phyloP scores from a whole-genome alignment of 2,888 invertebrate species.

The Silvanus unidentatus region DNA sequence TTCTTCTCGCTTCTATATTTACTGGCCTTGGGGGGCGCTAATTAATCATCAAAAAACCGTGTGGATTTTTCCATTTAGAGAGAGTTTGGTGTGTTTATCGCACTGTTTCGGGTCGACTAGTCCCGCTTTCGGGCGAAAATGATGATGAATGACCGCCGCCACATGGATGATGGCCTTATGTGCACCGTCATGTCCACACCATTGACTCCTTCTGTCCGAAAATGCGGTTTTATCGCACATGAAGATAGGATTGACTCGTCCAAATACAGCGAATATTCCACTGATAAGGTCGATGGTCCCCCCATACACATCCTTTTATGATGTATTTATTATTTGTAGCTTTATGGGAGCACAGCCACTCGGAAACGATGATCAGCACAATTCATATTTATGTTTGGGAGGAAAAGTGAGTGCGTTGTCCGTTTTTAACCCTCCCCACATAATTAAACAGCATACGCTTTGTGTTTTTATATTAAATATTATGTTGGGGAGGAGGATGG shows the following conservation, averaged over 20 bases:
- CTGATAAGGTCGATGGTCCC: too few species aligned
- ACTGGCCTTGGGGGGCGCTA: too few species aligned
- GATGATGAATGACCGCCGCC: conserved; percentile 32
- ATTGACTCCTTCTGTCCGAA: conserved; percentile 31
- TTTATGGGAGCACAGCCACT: conserved; percentile 19
- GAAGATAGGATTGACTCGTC: conserved; percentile 29
- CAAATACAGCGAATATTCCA: too few species aligned
- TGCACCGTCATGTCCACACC: conserved; percentile 42
- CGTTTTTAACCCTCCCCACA: conserved; percentile 1
- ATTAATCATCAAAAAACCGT: not conserved
- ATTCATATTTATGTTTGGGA: conserved; percentile 20
- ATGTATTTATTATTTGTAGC: conserved; percentile 27
- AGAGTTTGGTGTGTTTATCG: conserved; percentile 17
- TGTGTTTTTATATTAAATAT: too few species aligned
- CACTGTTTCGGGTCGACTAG: conserved; percentile 32
- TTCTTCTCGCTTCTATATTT: conserved; percentile 12
- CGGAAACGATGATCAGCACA: conserved; percentile 23
- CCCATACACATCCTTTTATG: conserved; percentile 12
- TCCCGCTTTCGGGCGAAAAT: conserved; percentile 18
- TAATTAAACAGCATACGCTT: not conserved
- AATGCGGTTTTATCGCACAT: conserved; percentile 20
- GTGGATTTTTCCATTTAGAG: conserved; percentile 1
- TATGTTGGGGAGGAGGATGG: too few species aligned
- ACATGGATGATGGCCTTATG: conserved; percentile 27
- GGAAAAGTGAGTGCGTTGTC: conserved; percentile 21